Evolutionary conservation across 2,113 vertebrate genomes (phyloP).

Genomic region (Apus apus): DNA sequence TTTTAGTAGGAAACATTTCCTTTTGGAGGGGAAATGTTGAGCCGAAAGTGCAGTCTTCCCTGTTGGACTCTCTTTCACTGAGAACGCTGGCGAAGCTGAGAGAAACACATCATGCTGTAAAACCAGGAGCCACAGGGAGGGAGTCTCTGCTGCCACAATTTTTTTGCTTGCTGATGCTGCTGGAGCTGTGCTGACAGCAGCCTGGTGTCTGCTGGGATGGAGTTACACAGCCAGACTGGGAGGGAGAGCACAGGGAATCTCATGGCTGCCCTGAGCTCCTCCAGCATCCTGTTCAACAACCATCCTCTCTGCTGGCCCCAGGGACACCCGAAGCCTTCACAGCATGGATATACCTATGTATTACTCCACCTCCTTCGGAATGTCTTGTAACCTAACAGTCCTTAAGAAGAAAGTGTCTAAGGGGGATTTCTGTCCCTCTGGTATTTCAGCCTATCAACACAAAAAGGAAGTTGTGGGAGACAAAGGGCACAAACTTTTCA

Average conservation of each 20-base stretch:
- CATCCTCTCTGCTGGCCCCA: not conserved
- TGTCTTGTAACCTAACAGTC: not conserved
- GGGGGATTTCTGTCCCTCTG: not conserved
- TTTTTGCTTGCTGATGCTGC: not conserved
- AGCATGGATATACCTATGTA: not conserved
- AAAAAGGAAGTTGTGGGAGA: not conserved
- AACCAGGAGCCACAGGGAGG: not conserved
- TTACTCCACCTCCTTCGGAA: not conserved
- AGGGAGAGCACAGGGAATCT: not conserved
- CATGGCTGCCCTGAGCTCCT: not conserved
- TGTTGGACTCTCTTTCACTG: not conserved
- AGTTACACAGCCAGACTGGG: not conserved
- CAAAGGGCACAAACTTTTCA: not conserved
- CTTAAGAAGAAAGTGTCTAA: not conserved
- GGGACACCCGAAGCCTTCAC: not conserved
- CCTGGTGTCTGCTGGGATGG: not conserved
- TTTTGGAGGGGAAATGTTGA: not conserved
- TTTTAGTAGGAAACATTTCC: not conserved
- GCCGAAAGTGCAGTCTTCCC: not conserved
- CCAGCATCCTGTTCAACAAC: accelerated
- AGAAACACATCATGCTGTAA: not conserved
- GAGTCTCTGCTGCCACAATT: not conserved
- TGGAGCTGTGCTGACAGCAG: not conserved
- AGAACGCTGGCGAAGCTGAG: not conserved
- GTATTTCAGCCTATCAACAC: not conserved